These are phyloP conservation scores for Circaetus gallicus DNA, from an alignment of 2,113 vertebrate genomes.

Conservation along the genomic window DNA sequence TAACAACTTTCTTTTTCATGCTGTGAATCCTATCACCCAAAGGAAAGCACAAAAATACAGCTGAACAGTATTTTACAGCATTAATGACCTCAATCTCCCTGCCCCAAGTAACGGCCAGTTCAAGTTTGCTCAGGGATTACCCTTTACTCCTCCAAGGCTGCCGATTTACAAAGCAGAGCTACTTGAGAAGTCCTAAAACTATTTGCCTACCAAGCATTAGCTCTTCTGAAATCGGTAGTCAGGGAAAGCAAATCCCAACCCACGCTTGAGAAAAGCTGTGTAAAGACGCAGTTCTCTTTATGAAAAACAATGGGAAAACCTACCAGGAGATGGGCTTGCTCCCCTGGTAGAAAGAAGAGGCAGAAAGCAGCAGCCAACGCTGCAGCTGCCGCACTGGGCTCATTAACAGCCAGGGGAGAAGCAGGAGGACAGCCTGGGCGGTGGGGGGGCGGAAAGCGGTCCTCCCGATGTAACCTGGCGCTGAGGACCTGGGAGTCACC, in stretches of 20 bases:
- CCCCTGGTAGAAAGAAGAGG: not conserved
- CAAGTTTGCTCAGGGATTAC: constrained; percentile 32
- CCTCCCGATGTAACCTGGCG: not conserved
- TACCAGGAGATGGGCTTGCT: not conserved
- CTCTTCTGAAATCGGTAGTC: not conserved
- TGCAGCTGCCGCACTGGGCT: not conserved
- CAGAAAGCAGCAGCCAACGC: not conserved
- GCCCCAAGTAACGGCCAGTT: not conserved
- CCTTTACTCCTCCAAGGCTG: not conserved
- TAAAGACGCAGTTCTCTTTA: not conserved
- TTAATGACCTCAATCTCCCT: not conserved
- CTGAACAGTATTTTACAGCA: not conserved
- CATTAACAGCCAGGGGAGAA: not conserved
- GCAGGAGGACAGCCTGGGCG: not conserved
- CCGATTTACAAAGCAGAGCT: constrained; percentile 7
- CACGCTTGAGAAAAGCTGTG: not conserved
- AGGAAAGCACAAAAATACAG: not conserved
- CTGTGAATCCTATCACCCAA: not conserved
- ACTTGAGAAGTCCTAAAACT: not conserved
- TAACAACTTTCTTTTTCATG: not conserved
- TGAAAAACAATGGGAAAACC: not conserved
- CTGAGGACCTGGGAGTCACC: not conserved
- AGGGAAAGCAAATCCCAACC: not conserved
- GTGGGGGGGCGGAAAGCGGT: not conserved
- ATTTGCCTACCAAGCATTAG: not conserved